Percentiles rank a stretch among this genome's conserved stretches.
Evolutionary conservation across 2,888 invertebrate species (phyloP).

Genomic region (Pemphredon lugubris): DNA sequence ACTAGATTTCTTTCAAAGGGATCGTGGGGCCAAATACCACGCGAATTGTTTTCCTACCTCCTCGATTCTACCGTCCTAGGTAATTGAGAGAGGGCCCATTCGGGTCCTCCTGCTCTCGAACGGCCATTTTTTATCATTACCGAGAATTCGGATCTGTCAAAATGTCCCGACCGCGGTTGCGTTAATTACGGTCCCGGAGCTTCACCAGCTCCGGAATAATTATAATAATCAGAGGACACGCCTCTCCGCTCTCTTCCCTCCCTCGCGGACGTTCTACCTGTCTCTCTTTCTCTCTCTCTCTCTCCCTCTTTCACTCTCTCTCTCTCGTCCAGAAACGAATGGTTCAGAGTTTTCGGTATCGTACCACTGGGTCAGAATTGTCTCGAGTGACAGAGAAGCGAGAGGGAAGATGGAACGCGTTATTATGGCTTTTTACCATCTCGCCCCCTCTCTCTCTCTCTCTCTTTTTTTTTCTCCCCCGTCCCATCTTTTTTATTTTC

Average conservation of each 20-base stretch:
- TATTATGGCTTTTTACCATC: not conserved
- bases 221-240: conserved; percentile 80
- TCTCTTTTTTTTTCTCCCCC: not conserved
- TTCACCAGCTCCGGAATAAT: conserved; percentile 74
- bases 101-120: conserved; percentile 22
- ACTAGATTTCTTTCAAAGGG: conserved; percentile 20
- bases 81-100: conserved; percentile 63
- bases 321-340: conserved; percentile 69
- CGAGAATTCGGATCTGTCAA: conserved; percentile 80
- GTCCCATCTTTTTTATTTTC: not conserved
- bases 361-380: conserved; percentile 30
- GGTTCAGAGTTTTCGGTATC: conserved; percentile 71
- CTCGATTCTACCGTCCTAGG: conserved; percentile 34
- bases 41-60: conserved; percentile 54
- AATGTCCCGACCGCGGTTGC: conserved; percentile 76
- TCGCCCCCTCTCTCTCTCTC: not conserved
- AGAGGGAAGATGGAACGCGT: conserved; percentile 15
- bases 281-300: conserved; percentile 10
- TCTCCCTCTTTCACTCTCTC: not conserved
- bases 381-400: conserved; percentile 45
- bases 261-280: not conserved
- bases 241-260: conserved; percentile 50
- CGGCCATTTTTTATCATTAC: conserved; percentile 79
- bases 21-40: conserved; percentile 28
- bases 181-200: conserved; percentile 78